Base-by-base conservation (phyloP, 2,113 vertebrate species). In the Meriones unguiculatus region DNA sequence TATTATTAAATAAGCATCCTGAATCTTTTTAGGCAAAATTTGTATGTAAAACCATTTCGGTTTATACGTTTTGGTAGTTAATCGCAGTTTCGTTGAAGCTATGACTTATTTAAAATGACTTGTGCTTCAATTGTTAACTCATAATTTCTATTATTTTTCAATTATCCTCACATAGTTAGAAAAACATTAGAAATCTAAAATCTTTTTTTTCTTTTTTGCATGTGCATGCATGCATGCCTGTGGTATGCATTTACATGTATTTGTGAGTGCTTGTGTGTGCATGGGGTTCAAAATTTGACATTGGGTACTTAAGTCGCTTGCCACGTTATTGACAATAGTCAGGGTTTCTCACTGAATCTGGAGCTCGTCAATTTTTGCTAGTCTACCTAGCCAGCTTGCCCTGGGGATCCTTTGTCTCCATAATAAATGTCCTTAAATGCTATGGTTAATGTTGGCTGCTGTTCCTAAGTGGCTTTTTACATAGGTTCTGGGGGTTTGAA, bases 151-250 rank as follows among this genome's bases (percentile, higher is more conserved):
- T 92, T 64, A 14, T 70, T 94, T 96, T 77, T 69, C 6, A 78
- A 24, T 93, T 75, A 57, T 67, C 64, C 57, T 93, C 18, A 67
- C 82, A 18, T 87, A 93, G 32, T 78, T 93, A 90, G 62, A 77
- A 90, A 78, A 2, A 90, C 65, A 62, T 78, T 30, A 35, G 11
- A 97, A 91, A 65, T 95, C 28, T 76, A 76, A 65, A 75, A 64
- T 67, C 30, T 20, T 30, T 30, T 7, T 30, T 6, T 50, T 46
- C 46, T 5, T 46, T 46, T 46, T 46, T 46, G 1, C 11, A 7
- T 13, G n/a, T 15, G 12, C 57, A 20, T 38, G 7, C 24, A 11
- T 1, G 7, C 14, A 9, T 8, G 11, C 38, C 11, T 82, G 20
- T 46, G 46, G 32, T 78, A 28, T 78, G 54, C 35, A 59, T 59